These are phyloP conservation scores for Protodeltote pygarga DNA, from an alignment of 2,888 invertebrate genomes.

Conservation along the genomic window DNA sequence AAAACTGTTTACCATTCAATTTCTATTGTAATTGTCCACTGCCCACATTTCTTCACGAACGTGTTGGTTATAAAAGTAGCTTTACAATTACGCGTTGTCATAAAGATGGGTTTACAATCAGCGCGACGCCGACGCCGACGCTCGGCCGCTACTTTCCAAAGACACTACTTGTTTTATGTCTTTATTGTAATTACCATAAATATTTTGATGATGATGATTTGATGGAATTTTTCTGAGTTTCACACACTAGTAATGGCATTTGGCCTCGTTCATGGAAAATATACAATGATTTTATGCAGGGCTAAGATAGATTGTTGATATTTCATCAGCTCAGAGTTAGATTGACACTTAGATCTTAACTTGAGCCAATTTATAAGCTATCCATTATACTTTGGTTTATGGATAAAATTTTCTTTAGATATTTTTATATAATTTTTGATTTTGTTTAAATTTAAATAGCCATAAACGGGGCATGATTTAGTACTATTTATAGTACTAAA, in stretches of 20 bases:
- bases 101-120: constrained; percentile 29
- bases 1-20: not conserved
- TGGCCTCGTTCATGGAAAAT: constrained; percentile 1
- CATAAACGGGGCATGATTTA: too few species aligned
- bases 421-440: too few species aligned
- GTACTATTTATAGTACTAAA: too few species aligned
- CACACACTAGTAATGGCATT: not conserved
- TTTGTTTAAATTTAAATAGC: too few species aligned
- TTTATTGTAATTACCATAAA: constrained; percentile 34
- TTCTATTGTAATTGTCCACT: constrained; percentile 27
- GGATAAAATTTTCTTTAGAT: too few species aligned
- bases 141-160: constrained; percentile 22
- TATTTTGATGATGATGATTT: constrained; percentile 35
- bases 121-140: not conserved
- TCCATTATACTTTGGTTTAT: too few species aligned
- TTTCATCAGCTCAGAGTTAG: too few species aligned
- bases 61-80: too few species aligned
- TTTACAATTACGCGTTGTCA: constrained; percentile 5
- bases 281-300: not conserved
- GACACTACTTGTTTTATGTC: constrained; percentile 30
- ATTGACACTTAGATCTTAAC: too few species aligned
- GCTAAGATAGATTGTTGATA: too few species aligned
- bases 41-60: constrained; percentile 27
- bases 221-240: constrained; percentile 19
- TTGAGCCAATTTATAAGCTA: too few species aligned